Evolutionary conservation across 2,113 vertebrate genomes (phyloP), one percentile per base, ranked within the genome.

Genomic region (Forbesichthys agassizii): DNA sequence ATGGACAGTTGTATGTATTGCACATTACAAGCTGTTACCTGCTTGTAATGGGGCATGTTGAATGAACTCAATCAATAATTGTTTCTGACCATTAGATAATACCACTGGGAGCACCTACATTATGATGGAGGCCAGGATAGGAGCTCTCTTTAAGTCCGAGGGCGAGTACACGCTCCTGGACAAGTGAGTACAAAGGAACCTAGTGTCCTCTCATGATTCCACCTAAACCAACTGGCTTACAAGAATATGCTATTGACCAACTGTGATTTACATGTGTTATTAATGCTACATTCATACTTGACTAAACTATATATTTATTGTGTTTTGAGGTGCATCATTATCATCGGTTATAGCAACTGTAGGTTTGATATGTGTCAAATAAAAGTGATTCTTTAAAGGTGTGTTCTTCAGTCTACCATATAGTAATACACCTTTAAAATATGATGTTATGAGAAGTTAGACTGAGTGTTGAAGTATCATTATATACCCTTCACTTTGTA

Each of bases 61-160:
- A 55, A 14, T 55, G 33, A 58, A 0, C 63, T 1, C 48, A 48
- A 52, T 14, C 0, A 13, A 1, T 20, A 2, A 9, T 7, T 54
- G 14, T 70, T 3, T 64, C 55, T 48, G 0, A 70, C 0, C 88
- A 59, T 13, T 60, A 99, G 98, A 99, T 69, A 90, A 92, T 56
- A 27, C 87, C 78, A 95, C 90, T 18, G 91, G 75, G 11, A 96
- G 94, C 75, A 69, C 90, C 3, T 93, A 96, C 83, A 93, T 99
- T 75, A 91, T 99, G 93, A 99, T 99, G 98, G 96, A 99, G 91
- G 94, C 97, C 79, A 93, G 98, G 66, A 92, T 99, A 63, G 80
- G 87, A 36, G 92, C 94, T n/a, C 92, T 98, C 53, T 99, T 95
- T 83, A 98, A 98, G 79, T 84, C 91, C 0, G 96, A 98, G 79